Evolutionary conservation across 2,888 invertebrate species (phyloP), one percentile per base, ranked within the genome.

Genomic region (Unio pictorum): DNA sequence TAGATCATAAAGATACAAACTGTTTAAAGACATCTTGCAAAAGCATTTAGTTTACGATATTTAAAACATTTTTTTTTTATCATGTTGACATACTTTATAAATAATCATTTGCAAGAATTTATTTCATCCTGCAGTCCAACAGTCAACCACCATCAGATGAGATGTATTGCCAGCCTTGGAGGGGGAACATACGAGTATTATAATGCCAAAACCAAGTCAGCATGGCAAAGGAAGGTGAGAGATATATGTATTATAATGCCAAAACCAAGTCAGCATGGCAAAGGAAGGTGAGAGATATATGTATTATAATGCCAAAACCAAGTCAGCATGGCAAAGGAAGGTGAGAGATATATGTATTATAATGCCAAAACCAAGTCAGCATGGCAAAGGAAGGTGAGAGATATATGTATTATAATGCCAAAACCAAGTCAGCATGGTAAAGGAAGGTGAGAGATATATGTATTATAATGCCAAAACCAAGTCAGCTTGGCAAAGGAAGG

Each of bases 211-310:
- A 80, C 81, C 23, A 88, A 87, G 60, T 89, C 87, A 26, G 84
- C 83, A 58, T 89, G 89, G 89, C 78, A 81, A 64, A 70, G 74
- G n/a, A 84, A 85, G 81, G 84, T 87, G 61, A 64, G 65, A 15
- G n/a, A 54, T 0, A 45, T 6, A 30, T 87, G 65, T 82, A 81
- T 68, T 87, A 85, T 71, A 84, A 86, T 75, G 67, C 64, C 26
- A 85, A 84, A 62, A 80, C 81, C 23, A 88, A 87, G 61, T 89
- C 87, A 26, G 84, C 83, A 57, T 89, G 89, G 89, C 78, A 81
- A 64, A 70, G 0, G 30, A 4, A 4, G 30, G 84, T 87, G 61
- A 61, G 61, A 15, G 18, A 26, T 6, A 30, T 3, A 15, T 87
- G 65, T 82, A 81, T 68, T 87, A 85, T 71, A 84, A 86, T 75